Conservation (phyloP, 2,113 vertebrate species). For the Danionella cerebrum region DNA sequence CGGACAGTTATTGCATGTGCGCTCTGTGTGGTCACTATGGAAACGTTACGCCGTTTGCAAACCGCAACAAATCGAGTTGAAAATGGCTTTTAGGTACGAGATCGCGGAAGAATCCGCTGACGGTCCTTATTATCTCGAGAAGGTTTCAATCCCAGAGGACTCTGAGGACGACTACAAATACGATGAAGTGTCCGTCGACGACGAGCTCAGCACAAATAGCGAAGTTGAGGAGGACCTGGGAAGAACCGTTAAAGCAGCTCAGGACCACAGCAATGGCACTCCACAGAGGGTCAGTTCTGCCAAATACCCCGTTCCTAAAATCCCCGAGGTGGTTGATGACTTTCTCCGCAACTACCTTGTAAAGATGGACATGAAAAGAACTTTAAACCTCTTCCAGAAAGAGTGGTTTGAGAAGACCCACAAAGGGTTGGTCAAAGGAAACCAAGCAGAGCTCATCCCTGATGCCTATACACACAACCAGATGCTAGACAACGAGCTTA, state of each 20-base stretch:
- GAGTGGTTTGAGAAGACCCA: constrained; percentile 82
- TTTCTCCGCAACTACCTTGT: constrained; percentile 84
- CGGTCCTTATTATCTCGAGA: constrained; percentile 38
- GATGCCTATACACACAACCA: constrained; percentile 67
- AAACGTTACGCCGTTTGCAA: constrained; percentile 15
- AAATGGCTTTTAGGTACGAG: constrained; percentile 27
- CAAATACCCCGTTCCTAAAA: constrained; percentile 25
- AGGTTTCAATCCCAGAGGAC: constrained; percentile 43
- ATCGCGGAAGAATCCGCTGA: constrained; percentile 18
- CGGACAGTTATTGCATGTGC: not conserved
- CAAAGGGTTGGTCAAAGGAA: constrained; percentile 58
- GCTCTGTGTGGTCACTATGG: constrained; percentile 27
- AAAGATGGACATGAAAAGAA: constrained; percentile 77
- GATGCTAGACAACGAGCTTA: constrained; percentile 68
- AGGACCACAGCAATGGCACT: constrained; percentile 53
- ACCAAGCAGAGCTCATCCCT: constrained; percentile 56
- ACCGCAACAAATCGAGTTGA: not conserved
- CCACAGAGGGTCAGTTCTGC: constrained; percentile 36
- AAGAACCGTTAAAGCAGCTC: constrained; percentile 55
- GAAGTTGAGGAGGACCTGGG: constrained; percentile 75
- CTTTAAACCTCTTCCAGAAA: constrained; percentile 80
- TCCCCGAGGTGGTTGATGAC: constrained; percentile 69
- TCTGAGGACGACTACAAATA: constrained; percentile 67
- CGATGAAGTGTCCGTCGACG: constrained; percentile 67
- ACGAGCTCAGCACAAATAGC: constrained; percentile 59